These are phyloP conservation scores for Frieseomelitta varia DNA, from an alignment of 1,140 invertebrate genomes.

Conservation along the genomic window DNA sequence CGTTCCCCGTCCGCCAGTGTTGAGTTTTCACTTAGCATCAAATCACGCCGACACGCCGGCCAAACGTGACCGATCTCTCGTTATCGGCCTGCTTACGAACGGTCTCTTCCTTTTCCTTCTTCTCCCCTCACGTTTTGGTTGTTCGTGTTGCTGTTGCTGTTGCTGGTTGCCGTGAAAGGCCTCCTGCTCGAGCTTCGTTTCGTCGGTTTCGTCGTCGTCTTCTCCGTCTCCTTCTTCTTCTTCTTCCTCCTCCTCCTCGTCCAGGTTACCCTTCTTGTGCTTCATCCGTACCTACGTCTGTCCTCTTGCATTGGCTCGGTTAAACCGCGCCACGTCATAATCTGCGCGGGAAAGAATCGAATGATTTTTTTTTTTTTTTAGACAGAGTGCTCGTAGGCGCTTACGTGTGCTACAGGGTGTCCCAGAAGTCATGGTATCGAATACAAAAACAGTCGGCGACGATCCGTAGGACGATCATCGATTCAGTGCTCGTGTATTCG, in stretches of 20 bases:
- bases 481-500: too few relatives aligned
- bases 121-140: constrained; percentile 32
- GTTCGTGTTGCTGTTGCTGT: neutral
- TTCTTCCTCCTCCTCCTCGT: constrained; percentile 62
- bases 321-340: constrained; percentile 62
- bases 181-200: too few relatives aligned
- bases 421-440: too few relatives aligned
- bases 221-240: constrained; percentile 49
- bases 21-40: constrained; percentile 79
- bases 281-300: constrained; percentile 60
- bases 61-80: neutral
- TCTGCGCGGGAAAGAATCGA: constrained; percentile 34
- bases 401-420: too few relatives aligned
- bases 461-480: too few relatives aligned
- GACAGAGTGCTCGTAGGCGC: too few relatives aligned
- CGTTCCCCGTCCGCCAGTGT: constrained; percentile 75
- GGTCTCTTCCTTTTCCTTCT: neutral
- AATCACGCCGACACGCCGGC: constrained; percentile 37
- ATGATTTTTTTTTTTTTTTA: neutral
- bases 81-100: neutral
- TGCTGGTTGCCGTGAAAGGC: neutral
- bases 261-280: constrained; percentile 53
- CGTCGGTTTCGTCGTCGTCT: constrained; percentile 17
- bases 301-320: constrained; percentile 31
- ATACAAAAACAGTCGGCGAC: too few relatives aligned